Conservation (phyloP, 2,888 invertebrate species). For the Heteropelma amictum region DNA sequence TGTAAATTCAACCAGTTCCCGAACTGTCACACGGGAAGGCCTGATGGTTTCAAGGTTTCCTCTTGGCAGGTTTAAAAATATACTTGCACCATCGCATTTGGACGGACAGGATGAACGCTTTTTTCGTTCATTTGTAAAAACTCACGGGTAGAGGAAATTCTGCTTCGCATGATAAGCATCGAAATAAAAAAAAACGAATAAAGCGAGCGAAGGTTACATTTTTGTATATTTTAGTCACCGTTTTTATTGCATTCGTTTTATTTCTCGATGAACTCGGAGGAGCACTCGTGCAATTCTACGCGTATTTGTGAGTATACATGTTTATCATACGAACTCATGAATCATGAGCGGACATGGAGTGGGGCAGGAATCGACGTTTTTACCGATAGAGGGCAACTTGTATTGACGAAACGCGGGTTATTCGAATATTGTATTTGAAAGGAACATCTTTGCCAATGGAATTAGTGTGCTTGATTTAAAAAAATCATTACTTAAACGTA, state of each 20-base stretch:
- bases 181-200: background rate
- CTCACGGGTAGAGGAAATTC: background rate
- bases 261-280: background rate
- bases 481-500: too few species aligned
- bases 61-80: conserved; percentile 53
- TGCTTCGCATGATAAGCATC: background rate
- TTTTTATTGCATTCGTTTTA: background rate
- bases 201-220: background rate
- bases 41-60: conserved; percentile 51
- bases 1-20: conserved; percentile 21
- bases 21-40: conserved; percentile 44
- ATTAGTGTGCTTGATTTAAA: too few species aligned
- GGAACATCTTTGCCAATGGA: too few species aligned
- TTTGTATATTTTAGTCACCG: background rate
- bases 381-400: too few species aligned
- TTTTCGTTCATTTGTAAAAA: conserved; percentile 46
- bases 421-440: too few species aligned
- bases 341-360: too few species aligned
- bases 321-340: too few species aligned
- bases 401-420: too few species aligned
- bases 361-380: too few species aligned
- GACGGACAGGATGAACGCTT: conserved; percentile 29
- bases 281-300: too few species aligned
- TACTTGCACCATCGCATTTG: conserved; percentile 40
- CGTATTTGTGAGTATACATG: too few species aligned